Percentiles rank a stretch among this genome's conserved stretches.
phyloP scores from a whole-genome alignment of 64 coral and sea anemone species.

The Acropora tenuis region DNA sequence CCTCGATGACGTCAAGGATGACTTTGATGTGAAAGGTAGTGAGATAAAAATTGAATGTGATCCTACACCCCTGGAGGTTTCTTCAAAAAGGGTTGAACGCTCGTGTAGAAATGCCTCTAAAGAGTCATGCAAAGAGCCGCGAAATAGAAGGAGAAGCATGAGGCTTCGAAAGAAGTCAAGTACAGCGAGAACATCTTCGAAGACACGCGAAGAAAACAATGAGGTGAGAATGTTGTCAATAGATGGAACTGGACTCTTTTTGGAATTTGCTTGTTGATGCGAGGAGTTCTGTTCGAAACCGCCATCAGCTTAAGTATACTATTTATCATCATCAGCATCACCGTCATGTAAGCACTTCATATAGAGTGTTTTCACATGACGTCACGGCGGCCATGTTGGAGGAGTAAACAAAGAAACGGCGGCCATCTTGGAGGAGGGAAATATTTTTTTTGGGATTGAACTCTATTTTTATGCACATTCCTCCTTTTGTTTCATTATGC shows the following conservation, averaged over 20 bases:
- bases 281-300: neutral
- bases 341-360: no score
- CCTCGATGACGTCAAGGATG: neutral
- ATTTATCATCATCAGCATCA: no score
- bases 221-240: constrained; percentile 1
- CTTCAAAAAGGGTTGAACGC: neutral
- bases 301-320: neutral
- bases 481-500: no score
- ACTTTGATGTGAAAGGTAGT: neutral
- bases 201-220: neutral
- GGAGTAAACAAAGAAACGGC: no score
- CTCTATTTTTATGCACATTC: no score
- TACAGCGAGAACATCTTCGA: neutral
- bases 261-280: neutral
- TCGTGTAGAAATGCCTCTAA: neutral
- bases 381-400: no score
- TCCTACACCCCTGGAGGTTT: neutral
- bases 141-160: neutral
- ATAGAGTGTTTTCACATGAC: no score
- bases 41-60: neutral
- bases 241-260: neutral
- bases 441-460: no score
- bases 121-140: neutral
- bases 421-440: no score
- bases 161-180: neutral